Conservation (phyloP, 2,888 invertebrate genomes). For the Argynnis bischoffii region DNA sequence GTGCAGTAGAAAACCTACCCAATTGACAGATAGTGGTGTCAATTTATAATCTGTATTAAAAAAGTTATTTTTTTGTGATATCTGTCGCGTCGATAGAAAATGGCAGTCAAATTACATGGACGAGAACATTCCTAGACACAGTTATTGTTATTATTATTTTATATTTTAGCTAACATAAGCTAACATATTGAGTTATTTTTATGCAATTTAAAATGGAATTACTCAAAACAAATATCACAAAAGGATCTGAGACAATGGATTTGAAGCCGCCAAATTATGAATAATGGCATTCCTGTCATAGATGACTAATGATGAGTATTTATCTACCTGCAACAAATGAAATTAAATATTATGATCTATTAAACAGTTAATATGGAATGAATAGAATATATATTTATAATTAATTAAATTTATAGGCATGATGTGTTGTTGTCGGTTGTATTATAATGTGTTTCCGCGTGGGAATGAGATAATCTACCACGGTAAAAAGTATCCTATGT, state of each 20-base stretch:
- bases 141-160: background rate
- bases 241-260: conserved; percentile 43
- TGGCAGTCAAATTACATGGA: conserved; percentile 30
- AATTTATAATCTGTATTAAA: conserved; percentile 18
- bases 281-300: conserved; percentile 49
- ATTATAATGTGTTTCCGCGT: no score
- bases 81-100: conserved; percentile 28
- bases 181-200: conserved; percentile 9
- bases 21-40: conserved; percentile 25
- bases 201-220: conserved; percentile 8
- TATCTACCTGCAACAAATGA: conserved; percentile 61
- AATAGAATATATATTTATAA: no score
- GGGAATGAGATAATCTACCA: no score
- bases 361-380: background rate
- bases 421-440: no score
- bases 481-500: no score
- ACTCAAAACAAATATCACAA: conserved; percentile 33
- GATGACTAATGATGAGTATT: conserved; percentile 40
- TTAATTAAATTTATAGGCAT: no score
- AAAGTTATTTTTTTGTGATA: conserved; percentile 22
- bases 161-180: background rate
- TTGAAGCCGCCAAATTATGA: conserved; percentile 57
- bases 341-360: conserved; percentile 19
- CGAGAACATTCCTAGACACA: conserved; percentile 4
- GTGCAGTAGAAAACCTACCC: conserved; percentile 37